Evolutionary conservation across 2,797 vertebrate species (phyloP).

Genomic region (Mormyrops attenuatus): DNA sequence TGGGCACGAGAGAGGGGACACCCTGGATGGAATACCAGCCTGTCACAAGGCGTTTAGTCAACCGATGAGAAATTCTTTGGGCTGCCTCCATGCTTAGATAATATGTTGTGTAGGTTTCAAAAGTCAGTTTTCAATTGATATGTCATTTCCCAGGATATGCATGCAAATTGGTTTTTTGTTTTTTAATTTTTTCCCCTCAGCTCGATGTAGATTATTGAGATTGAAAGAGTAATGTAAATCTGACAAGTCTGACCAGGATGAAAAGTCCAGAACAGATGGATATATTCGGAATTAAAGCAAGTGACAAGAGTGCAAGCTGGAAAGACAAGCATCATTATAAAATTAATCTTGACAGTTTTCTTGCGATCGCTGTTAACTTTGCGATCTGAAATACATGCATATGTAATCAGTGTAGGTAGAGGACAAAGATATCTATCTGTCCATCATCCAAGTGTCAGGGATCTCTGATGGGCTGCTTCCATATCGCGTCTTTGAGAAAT

Average conservation of each 20-base stretch:
- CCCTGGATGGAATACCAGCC: neutral
- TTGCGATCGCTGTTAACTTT: neutral
- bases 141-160: neutral
- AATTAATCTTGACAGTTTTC: neutral
- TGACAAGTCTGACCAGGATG: neutral
- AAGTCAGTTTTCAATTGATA: neutral
- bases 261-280: neutral
- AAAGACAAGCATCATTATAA: neutral
- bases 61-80: neutral
- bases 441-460: neutral
- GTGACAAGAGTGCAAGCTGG: neutral
- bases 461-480: neutral
- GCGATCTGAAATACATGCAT: neutral
- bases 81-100: neutral
- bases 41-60: neutral
- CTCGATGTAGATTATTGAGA: conserved; percentile 20
- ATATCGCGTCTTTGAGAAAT: neutral
- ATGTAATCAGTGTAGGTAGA: neutral
- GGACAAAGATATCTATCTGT: neutral
- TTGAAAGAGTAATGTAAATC: neutral
- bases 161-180: conserved; percentile 4
- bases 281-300: neutral
- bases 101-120: neutral
- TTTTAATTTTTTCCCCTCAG: conserved; percentile 10
- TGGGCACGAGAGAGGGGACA: neutral